Base-by-base conservation (phyloP, 1,140 invertebrate species). In the Ceratosolen fusciceps region DNA sequence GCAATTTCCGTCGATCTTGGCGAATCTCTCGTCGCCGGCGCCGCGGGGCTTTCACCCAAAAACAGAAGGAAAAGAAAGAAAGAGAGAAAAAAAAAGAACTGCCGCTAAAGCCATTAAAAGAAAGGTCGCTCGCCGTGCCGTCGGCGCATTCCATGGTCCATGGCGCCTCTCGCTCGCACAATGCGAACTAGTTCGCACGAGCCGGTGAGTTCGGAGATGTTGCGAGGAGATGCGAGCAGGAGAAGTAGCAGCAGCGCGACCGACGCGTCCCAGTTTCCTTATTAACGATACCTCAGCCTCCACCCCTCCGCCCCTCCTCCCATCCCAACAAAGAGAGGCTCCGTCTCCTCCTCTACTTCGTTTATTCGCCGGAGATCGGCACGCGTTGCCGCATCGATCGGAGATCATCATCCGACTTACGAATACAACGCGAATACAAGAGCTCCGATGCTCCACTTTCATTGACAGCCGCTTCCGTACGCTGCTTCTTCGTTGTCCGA, bases 181-280 rank as follows among this genome's bases (percentile, higher is more conserved):
- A 21, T 12, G 26, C 47, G 47, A 58, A 58, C 71, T 73, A 73
- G 73, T 75, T 60, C 58, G 37, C 56, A 75, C 8, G 31, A 65
- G 31, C 49, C 71, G 56, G 29, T 52, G n/a, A n/a, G n/a, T n/a
- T n/a, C n/a, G n/a, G n/a, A n/a, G n/a, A n/a, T n/a, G n/a, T n/a
- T n/a, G n/a, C n/a, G n/a, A n/a, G n/a, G n/a, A n/a, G n/a, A n/a
- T n/a, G n/a, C n/a, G n/a, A n/a, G n/a, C n/a, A n/a, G 21, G 29
- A 56, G 70, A 19, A 56, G 73, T 78, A 70, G 56, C 49, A 52
- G 14, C 49, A 52, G 49, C 49, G 10, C 65, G 65, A n/a, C n/a
- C 62, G 29, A 26, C 60, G 62, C 81, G 83, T 82, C 84, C 84
- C 80, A 85, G 84, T 85, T 85, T 84, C 82, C 84, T 82, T 81